Base-by-base conservation (phyloP, 2,113 vertebrate species). In the Chitala chitala region DNA sequence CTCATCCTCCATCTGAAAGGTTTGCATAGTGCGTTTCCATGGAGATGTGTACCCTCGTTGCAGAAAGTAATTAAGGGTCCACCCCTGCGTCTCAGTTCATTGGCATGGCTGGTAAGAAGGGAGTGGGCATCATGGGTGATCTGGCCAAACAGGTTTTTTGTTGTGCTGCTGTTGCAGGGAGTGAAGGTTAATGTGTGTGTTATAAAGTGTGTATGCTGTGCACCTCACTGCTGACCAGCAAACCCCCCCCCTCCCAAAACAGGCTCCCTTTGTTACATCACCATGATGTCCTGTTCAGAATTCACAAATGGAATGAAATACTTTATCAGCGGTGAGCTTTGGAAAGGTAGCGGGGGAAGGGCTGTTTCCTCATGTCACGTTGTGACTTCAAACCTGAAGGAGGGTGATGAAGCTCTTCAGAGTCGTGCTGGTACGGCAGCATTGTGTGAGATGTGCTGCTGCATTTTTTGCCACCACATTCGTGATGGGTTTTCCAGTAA, bases 21-120 rank as follows among this genome's bases (percentile, higher is more conserved):
- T 69, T 81, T 84, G 77, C 77, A 80, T 83, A 74, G 78, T 78
- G 75, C 33, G 88, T 90, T 89, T 84, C 88, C 86, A 89, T 90
- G 87, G 86, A 68, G 51, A 89, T 82, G 10, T 66, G 17, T 65
- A 76, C 76, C 73, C 75, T 70, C 79, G 56, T 63, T 55, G 74
- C 59, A 69, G 78, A 75, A 51, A 36, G 55, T 77, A 72, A 71
- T 75, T 73, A 79, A 69, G 53, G 69, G 26, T 66, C 69, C 65
- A 70, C 82, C 80, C 79, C 79, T 80, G 64, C 73, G 75, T 77
- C 73, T 76, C 42, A 40, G 29, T 48, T 44, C 9, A 40, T 36
- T 13, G 13, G 71, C 53, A 29, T 69, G 20, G 55, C 53, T 20
- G 64, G 31, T 33, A 12, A 8, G 38, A 13, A 2, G 6, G 22